phyloP scores from a whole-genome alignment of 2,888 invertebrate genomes.

The Luperina nickerlii region DNA sequence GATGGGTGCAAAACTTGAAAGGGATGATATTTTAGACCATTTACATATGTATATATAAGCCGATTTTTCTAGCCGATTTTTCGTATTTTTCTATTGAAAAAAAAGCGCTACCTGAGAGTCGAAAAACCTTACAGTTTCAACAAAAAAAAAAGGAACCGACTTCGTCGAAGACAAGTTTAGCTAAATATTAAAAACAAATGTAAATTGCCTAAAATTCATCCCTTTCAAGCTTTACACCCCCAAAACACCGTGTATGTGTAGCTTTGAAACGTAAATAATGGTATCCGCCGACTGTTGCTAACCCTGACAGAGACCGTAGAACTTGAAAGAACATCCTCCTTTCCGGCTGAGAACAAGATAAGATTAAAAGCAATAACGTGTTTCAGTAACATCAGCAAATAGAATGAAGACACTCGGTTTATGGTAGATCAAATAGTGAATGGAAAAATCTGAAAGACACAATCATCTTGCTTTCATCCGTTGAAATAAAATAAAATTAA shows the following conservation, averaged over 20 bases:
- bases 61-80: no score
- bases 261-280: neutral
- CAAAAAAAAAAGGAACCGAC: no score
- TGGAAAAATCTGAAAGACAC: constrained; percentile 22
- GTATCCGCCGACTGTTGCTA: neutral
- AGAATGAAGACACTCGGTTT: constrained; percentile 3
- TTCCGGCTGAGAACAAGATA: constrained; percentile 21
- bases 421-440: constrained; percentile 12
- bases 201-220: neutral
- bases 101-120: neutral
- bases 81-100: no score
- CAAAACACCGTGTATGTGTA: no score
- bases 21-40: neutral
- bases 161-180: no score
- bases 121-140: no score
- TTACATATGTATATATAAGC: no score
- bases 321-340: neutral
- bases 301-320: neutral
- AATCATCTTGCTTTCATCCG: neutral
- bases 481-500: neutral
- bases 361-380: neutral
- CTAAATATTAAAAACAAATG: no score
- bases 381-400: constrained; percentile 8
- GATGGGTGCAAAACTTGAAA: neutral
- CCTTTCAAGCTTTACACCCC: neutral